Conservation (phyloP, 2,888 invertebrate species). For the Troides aeacus region DNA sequence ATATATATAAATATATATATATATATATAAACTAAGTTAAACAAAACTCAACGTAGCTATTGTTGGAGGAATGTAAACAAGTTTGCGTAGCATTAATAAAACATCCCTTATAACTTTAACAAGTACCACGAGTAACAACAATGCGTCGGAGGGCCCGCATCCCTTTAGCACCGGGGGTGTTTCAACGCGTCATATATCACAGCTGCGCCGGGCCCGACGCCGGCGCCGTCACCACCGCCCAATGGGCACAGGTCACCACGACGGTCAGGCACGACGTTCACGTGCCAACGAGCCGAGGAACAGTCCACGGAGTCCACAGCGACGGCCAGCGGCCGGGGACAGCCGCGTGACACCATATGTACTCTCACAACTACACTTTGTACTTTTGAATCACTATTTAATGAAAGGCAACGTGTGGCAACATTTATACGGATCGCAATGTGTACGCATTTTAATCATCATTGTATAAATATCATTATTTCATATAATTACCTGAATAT, state of each 20-base stretch:
- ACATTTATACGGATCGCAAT: constrained; percentile 16
- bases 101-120: constrained; percentile 66
- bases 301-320: constrained; percentile 24
- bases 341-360: constrained; percentile 35
- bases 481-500: no score
- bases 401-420: constrained; percentile 45
- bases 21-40: constrained; percentile 65
- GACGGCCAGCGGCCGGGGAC: constrained; percentile 14
- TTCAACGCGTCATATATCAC: constrained; percentile 27
- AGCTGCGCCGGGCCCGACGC: constrained; percentile 21
- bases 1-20: constrained; percentile 40
- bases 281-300: constrained; percentile 13
- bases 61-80: constrained; percentile 77
- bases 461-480: no score
- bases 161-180: constrained; percentile 70
- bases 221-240: not conserved
- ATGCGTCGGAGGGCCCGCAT: constrained; percentile 64
- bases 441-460: not conserved
- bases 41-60: constrained; percentile 76
- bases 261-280: not conserved
- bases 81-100: constrained; percentile 71
- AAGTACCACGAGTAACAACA: constrained; percentile 71
- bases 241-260: not conserved
- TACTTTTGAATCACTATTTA: constrained; percentile 70
- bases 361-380: constrained; percentile 61